Evolutionary conservation across 35 echinoderm and acorn worm genomes (phyloP).

Genomic region (Strongylocentrotus purpuratus): DNA sequence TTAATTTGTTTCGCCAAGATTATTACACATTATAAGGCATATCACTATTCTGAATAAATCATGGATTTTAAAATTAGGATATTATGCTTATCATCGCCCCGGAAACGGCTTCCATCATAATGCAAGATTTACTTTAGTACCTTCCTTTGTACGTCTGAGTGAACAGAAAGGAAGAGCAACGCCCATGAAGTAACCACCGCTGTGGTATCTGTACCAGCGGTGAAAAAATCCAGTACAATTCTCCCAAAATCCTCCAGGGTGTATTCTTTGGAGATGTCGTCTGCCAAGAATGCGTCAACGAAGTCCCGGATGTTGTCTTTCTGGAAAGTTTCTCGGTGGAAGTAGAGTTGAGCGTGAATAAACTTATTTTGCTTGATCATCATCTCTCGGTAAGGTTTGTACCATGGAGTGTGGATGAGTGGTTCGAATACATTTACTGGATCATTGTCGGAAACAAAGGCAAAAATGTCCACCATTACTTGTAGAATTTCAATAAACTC

Average conservation of each 20-base stretch:
- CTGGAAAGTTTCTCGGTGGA: conserved; percentile 7
- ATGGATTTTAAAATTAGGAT: too few species aligned
- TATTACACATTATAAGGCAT: too few species aligned
- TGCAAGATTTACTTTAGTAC: background rate
- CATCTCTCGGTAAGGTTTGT: background rate
- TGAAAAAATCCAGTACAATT: conserved; percentile 8
- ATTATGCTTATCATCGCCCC: too few species aligned
- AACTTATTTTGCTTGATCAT: background rate
- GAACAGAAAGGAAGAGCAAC: background rate
- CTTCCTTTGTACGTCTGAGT: conserved; percentile 31
- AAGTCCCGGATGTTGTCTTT: conserved; percentile 26
- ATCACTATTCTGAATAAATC: too few species aligned
- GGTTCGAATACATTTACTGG: background rate
- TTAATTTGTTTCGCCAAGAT: too few species aligned
- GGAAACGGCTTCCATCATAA: too few species aligned
- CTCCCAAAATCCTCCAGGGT: background rate
- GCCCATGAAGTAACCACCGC: background rate
- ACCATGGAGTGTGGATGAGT: background rate
- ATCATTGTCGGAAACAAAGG: background rate
- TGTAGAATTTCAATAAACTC: background rate
- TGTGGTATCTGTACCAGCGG: conserved; percentile 41
- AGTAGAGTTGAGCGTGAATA: background rate
- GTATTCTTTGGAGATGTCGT: background rate
- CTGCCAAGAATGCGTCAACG: conserved; percentile 41
- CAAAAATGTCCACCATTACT: background rate